Evolutionary conservation across 1,140 invertebrate genomes (phyloP), one percentile per base, ranked within the genome.

Genomic region (Brachionus rotundiformis): DNA sequence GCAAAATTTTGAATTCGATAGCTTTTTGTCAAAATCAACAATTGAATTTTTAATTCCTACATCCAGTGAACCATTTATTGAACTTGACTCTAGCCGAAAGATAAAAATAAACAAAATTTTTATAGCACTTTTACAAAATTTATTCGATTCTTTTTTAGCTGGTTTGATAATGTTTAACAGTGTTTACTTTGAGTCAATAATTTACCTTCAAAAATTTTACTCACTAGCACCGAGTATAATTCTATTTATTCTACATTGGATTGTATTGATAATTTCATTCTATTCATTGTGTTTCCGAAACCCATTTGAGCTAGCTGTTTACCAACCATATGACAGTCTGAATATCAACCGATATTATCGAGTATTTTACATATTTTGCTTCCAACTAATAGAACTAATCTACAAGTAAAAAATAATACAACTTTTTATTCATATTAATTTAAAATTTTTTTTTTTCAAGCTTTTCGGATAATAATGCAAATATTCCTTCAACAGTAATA

Each of bases 231-330:
- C 84, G 10, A 85, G 85, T 19, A 84, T 86, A 7, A 73, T 86
- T 25, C 36, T 88, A 6, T 86, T 85, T 83, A 84, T 86, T 16
- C 84, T 88, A 71, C 86, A 87, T 19, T 88, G 87, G 86, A 83
- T 89, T 10, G 85, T 86, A 7, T 59, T 89, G 5, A 85, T 85
- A 54, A 83, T 87, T 11, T 85, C 86, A 3, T 86, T 86, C 81
- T 88, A 88, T 84, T 86, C 87, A 6, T 83, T 89, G 63, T 85
- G 85, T 16, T 83, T 85, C 29, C 83, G 83, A 11, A 83, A 86
- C 6, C 88, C 87, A 25, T 86, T 88, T 23, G 88, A 89, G 83
- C 84, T 86, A 33, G 86, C 88, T 11, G 85, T 86, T 5, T 89
- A 85, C 82, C 84, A 85, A 71, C 85, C 87, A 11, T 84, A 86